phyloP scores from a whole-genome alignment of 2,113 vertebrate genomes.

The Daubentonia madagascariensis region DNA sequence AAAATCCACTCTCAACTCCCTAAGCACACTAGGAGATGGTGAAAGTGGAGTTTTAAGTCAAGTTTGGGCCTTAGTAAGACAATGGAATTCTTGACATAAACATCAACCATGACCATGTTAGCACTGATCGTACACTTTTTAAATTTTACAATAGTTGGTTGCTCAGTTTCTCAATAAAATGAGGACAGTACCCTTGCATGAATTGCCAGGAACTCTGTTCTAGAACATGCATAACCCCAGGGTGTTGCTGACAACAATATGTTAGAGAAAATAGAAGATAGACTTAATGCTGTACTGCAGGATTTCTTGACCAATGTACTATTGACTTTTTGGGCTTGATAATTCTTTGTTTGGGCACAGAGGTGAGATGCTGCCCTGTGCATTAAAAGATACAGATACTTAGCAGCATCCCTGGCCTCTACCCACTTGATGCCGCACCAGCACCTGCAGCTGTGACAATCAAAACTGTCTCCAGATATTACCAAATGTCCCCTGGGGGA shows the following conservation, averaged over 20 bases:
- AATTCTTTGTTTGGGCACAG: not conserved
- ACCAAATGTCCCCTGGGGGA: not conserved
- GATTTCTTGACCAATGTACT: not conserved
- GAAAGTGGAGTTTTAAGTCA: not conserved
- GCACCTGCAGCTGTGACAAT: not conserved
- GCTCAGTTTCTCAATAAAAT: not conserved
- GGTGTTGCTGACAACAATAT: not conserved
- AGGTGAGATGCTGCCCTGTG: not conserved
- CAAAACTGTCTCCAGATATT: not conserved
- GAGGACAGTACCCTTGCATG: not conserved
- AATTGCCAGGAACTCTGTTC: no score
- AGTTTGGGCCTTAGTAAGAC: not conserved
- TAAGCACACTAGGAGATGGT: not conserved
- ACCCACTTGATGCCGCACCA: not conserved
- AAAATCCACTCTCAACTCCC: not conserved
- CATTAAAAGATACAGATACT: no score
- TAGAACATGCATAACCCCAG: no score
- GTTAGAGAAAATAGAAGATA: not conserved
- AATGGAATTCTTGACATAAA: not conserved
- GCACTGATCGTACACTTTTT: no score
- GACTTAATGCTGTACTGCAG: rapidly evolving
- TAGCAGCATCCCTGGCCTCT: not conserved
- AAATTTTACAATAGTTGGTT: not conserved
- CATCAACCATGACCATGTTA: not conserved
- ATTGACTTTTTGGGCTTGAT: not conserved